Evolutionary conservation across 2,113 vertebrate species (phyloP).

Genomic region (Porphyrio hochstetteri): DNA sequence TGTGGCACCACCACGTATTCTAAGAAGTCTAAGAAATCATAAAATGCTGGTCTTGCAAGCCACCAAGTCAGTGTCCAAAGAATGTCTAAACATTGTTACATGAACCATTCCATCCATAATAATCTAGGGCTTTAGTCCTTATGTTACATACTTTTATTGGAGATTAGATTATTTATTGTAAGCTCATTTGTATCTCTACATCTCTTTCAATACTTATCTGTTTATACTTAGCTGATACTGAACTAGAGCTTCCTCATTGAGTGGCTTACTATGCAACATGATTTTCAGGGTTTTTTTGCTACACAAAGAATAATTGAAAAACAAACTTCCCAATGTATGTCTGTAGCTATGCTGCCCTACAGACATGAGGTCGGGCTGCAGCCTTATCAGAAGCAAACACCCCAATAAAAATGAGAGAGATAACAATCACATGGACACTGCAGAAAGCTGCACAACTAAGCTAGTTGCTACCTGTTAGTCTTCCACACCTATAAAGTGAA

Average conservation of each 20-base stretch:
- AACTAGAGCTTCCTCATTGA: neutral
- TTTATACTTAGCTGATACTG: neutral
- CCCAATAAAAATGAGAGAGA: neutral
- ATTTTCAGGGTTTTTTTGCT: neutral
- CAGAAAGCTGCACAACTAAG: neutral
- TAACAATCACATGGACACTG: neutral
- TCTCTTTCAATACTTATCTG: neutral
- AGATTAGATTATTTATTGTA: neutral
- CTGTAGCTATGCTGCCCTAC: neutral
- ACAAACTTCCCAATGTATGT: neutral
- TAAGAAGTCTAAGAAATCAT: neutral
- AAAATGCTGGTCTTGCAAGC: neutral
- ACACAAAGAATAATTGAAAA: neutral
- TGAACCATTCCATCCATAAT: neutral
- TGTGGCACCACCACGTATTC: neutral
- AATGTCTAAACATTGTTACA: accelerated
- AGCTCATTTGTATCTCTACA: neutral
- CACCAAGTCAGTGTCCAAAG: neutral
- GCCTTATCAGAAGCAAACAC: neutral
- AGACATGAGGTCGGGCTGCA: neutral
- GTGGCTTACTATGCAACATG: neutral
- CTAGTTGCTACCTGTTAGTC: neutral
- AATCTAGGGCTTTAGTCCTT: neutral
- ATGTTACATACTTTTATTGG: neutral
- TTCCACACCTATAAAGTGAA: neutral